Conservation (phyloP, 2,888 invertebrate genomes). For the Tuberolachnus salignus region DNA sequence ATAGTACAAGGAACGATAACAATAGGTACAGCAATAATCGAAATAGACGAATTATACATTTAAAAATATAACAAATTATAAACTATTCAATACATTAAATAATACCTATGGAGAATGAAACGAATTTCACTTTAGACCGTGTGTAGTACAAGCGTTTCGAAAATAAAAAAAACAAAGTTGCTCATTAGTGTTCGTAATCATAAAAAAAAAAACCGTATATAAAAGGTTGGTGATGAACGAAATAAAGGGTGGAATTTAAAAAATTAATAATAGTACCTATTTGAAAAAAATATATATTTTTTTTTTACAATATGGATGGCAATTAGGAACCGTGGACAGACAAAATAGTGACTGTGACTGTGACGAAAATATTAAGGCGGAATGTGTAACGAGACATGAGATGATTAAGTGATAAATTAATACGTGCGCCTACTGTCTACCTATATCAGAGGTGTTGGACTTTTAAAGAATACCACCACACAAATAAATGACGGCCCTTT, state of each 20-base stretch:
- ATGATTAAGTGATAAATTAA: conserved; percentile 16
- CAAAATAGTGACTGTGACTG: conserved; percentile 17
- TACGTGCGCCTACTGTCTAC: too few relatives aligned
- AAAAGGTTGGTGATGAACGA: not conserved
- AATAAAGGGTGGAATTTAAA: conserved; percentile 1
- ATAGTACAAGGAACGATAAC: too few relatives aligned
- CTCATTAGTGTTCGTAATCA: not conserved
- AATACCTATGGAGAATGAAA: too few relatives aligned
- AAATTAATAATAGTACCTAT: not conserved
- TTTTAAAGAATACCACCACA: not conserved
- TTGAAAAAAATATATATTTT: not conserved
- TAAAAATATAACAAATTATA: too few relatives aligned
- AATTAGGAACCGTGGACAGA: conserved; percentile 9
- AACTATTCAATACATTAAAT: too few relatives aligned
- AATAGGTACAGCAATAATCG: too few relatives aligned
- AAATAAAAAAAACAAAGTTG: conserved; percentile 1
- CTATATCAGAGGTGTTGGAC: not conserved
- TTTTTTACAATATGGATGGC: too few relatives aligned
- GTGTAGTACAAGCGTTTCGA: not conserved
- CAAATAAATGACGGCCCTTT: not conserved
- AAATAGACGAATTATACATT: too few relatives aligned
- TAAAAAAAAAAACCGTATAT: not conserved
- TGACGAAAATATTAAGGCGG: conserved; percentile 4
- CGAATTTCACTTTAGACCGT: not conserved
- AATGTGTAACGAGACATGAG: conserved; percentile 5